Conservation (phyloP, 1,140 invertebrate genomes). For the Cyclina sinensis region DNA sequence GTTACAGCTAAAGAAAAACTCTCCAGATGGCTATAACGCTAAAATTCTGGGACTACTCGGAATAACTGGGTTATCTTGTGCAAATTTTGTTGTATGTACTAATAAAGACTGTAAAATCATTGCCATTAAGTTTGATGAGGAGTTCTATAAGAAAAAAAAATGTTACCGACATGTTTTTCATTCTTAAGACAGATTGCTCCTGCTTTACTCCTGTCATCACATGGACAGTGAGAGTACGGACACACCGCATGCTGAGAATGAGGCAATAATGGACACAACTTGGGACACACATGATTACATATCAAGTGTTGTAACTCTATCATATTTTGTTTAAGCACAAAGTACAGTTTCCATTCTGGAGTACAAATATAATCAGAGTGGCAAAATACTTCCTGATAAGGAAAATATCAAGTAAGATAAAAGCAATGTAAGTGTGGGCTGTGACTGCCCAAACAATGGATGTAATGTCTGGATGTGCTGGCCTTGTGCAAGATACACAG, state of each 20-base stretch:
- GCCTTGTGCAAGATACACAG: constrained; percentile 30
- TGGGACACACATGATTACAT: neutral
- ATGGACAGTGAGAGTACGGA: neutral
- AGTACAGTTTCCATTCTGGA: neutral
- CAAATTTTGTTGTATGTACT: constrained; percentile 25
- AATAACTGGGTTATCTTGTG: neutral
- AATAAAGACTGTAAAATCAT: neutral
- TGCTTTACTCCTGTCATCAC: neutral
- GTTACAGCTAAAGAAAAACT: neutral
- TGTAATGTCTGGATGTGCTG: constrained; percentile 38
- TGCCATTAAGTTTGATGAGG: neutral
- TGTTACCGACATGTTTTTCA: constrained; percentile 1
- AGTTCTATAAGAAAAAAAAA: neutral
- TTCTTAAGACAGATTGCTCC: no score
- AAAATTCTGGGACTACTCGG: constrained; percentile 13
- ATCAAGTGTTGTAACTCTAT: neutral
- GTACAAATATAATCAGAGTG: neutral
- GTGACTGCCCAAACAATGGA: constrained; percentile 22
- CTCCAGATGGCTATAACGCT: constrained; percentile 14
- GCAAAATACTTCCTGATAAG: neutral
- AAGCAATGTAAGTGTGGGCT: constrained; percentile 24
- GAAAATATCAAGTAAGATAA: neutral
- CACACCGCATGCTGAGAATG: neutral
- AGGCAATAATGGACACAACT: no score
- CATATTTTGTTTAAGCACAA: neutral